Conservation (phyloP, 2,888 invertebrate species). For the Litoditis marina region DNA sequence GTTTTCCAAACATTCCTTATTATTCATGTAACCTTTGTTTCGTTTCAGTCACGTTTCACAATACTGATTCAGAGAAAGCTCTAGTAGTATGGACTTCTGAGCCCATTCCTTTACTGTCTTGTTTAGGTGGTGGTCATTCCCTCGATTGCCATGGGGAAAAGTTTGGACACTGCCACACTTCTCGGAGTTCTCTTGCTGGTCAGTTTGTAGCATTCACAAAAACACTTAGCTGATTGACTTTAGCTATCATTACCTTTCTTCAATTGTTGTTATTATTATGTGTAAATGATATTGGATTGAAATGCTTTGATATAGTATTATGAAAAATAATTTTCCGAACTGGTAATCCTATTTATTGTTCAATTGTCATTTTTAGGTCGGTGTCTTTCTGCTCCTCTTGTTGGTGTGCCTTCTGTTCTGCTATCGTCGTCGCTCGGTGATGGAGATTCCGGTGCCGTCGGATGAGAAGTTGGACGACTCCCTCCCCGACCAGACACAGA, state of each 20-base stretch:
- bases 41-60: no score
- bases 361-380: constrained; percentile 49
- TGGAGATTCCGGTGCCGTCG: constrained; percentile 39
- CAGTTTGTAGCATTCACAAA: background rate
- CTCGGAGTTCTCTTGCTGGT: constrained; percentile 63
- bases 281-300: no score
- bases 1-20: no score
- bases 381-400: constrained; percentile 63
- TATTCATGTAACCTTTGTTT: no score
- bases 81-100: no score
- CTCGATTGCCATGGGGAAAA: constrained; percentile 42
- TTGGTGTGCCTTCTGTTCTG: constrained; percentile 64
- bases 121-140: constrained; percentile 29
- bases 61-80: no score
- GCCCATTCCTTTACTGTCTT: no score
- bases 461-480: constrained; percentile 34
- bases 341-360: background rate
- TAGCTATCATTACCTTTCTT: no score
- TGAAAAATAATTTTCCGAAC: no score
- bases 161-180: constrained; percentile 62
- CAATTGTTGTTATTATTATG: no score
- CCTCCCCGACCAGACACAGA: constrained; percentile 25
- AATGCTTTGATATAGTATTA: no score
- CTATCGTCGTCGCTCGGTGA: constrained; percentile 57
- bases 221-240: no score